Conservation (phyloP, 2,797 vertebrate genomes). For the Gadopsis bispinosus region DNA sequence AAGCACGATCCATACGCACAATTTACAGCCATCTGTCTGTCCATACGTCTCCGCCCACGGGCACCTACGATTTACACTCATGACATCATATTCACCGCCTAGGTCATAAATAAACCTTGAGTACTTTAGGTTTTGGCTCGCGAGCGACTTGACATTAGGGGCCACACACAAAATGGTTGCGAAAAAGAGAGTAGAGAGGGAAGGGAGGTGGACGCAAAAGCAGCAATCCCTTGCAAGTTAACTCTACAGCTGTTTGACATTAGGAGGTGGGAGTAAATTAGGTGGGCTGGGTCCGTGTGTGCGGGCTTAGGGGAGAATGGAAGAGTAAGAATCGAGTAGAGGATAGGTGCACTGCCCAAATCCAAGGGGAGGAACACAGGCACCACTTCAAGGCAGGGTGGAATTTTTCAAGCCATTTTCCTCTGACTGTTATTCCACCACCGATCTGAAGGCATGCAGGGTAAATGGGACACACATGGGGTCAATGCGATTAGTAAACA, state of each 20-base stretch:
- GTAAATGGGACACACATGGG: constrained; percentile 63
- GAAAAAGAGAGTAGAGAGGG: constrained; percentile 26
- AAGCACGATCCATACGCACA: constrained; percentile 24
- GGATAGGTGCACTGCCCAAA: constrained; percentile 51
- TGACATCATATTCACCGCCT: constrained; percentile 40
- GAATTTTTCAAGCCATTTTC: constrained; percentile 61
- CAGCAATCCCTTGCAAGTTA: constrained; percentile 47
- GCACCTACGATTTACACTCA: constrained; percentile 50
- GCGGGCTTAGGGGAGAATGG: constrained; percentile 44
- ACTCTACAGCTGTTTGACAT: constrained; percentile 80
- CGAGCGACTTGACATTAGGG: constrained; percentile 38
- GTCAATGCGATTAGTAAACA: constrained; percentile 68
- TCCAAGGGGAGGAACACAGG: constrained; percentile 56
- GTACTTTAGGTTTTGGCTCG: background rate
- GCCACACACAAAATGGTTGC: constrained; percentile 51
- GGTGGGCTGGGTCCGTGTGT: constrained; percentile 57
- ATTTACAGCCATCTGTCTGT: constrained; percentile 61
- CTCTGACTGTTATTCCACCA: constrained; percentile 44
- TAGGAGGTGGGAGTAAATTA: constrained; percentile 71
- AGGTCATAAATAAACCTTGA: constrained; percentile 49
- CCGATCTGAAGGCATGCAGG: constrained; percentile 24
- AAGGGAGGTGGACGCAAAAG: constrained; percentile 38
- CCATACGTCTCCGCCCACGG: constrained; percentile 53
- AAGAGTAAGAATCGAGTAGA: constrained; percentile 60
- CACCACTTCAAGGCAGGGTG: constrained; percentile 59